phyloP scores from a whole-genome alignment of 2,888 invertebrate genomes.

The Oegoconia quadripuncta region DNA sequence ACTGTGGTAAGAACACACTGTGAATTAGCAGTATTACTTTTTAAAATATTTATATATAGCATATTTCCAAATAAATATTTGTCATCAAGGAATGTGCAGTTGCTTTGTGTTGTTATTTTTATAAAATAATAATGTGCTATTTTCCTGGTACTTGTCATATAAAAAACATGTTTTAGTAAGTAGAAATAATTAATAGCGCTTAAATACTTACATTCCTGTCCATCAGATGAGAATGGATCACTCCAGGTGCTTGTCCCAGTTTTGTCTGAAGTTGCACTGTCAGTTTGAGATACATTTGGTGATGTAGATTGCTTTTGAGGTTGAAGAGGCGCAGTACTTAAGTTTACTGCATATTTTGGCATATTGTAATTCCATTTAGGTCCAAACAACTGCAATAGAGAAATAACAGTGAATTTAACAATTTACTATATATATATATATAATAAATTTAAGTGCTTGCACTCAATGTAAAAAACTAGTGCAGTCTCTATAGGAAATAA shows the following conservation, averaged over 20 bases:
- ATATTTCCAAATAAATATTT: too few relatives aligned
- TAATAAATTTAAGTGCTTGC: too few relatives aligned
- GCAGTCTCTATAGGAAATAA: neutral
- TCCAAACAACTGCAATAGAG: constrained; percentile 84
- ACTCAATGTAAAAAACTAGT: neutral
- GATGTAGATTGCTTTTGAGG: constrained; percentile 83
- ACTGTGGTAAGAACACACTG: constrained; percentile 34
- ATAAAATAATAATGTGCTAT: neutral
- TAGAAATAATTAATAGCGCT: neutral
- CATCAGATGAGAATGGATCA: constrained; percentile 66
- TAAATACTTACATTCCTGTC: constrained; percentile 69
- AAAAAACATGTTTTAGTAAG: constrained; percentile 4
- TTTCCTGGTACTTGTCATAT: neutral
- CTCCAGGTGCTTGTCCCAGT: constrained; percentile 41
- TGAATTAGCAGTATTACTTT: constrained; percentile 20
- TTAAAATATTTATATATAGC: neutral
- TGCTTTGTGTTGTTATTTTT: too few relatives aligned
- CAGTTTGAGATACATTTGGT: constrained; percentile 29
- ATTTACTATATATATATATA: too few relatives aligned
- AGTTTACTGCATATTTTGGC: constrained; percentile 92
- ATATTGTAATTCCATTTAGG: constrained; percentile 89
- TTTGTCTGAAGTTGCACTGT: constrained; percentile 39
- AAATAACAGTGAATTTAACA: too few relatives aligned
- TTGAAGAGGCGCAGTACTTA: constrained; percentile 87
- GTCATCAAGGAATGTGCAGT: too few relatives aligned